These are phyloP conservation scores for Ophonus ardosiacus DNA, from an alignment of 2,888 invertebrate genomes.

Conservation along the genomic window DNA sequence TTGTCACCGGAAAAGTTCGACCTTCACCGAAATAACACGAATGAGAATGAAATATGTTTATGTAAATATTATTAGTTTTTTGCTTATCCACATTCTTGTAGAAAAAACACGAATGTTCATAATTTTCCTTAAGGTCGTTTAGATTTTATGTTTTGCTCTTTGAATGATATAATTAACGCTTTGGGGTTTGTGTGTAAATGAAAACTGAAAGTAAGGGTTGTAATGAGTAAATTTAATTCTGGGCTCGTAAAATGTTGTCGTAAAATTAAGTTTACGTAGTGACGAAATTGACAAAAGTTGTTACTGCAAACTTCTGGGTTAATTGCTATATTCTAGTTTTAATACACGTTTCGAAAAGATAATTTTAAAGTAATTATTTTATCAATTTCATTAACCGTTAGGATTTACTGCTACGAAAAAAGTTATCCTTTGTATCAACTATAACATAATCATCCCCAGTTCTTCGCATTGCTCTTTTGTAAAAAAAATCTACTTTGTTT, in stretches of 20 bases:
- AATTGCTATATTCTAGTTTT: conserved; percentile 24
- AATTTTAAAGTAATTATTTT: background rate
- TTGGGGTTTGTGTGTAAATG: conserved; percentile 38
- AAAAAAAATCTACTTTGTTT: too few relatives aligned
- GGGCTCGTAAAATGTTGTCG: conserved; percentile 36
- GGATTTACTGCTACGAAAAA: background rate
- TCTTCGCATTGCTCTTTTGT: too few relatives aligned
- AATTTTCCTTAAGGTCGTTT: background rate
- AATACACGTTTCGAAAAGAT: background rate
- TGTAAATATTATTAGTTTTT: conserved; percentile 38
- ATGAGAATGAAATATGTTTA: conserved; percentile 19
- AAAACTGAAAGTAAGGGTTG: conserved; percentile 41
- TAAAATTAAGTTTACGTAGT: conserved; percentile 31
- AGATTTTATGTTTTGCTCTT: background rate
- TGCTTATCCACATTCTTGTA: conserved; percentile 17
- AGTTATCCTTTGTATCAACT: too few relatives aligned
- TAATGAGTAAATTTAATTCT: conserved; percentile 37
- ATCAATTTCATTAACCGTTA: background rate
- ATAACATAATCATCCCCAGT: too few relatives aligned
- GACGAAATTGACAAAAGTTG: conserved; percentile 44
- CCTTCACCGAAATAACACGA: conserved; percentile 2
- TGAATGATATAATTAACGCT: conserved; percentile 31
- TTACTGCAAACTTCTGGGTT: conserved; percentile 22
- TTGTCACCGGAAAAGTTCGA: conserved; percentile 21
- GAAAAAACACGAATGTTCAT: background rate